A percentile compares a stretch with the other conserved stretches of the same genome.
phyloP scores from a whole-genome alignment of 2,888 invertebrate species.

The Tryphoninae sp. region DNA sequence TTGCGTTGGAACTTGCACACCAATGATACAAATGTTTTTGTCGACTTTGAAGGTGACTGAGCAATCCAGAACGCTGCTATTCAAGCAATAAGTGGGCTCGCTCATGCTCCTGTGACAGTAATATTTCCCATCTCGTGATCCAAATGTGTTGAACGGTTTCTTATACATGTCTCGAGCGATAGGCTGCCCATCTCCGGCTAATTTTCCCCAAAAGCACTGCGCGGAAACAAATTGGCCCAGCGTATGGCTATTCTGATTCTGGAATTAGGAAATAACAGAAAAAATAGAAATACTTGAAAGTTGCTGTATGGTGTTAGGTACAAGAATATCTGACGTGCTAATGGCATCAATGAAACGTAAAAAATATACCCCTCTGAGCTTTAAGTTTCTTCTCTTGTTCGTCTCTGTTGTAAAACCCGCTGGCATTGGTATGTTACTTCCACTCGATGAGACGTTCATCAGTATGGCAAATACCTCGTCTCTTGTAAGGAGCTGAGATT shows the following conservation, averaged over 20 bases:
- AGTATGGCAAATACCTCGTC: conserved; percentile 91
- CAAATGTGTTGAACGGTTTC: not conserved
- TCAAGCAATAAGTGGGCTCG: conserved; percentile 88
- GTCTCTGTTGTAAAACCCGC: conserved; percentile 85
- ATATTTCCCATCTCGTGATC: conserved; percentile 81
- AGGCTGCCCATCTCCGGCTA: too few relatives aligned
- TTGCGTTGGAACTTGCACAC: conserved; percentile 90
- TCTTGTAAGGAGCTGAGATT: conserved; percentile 88
- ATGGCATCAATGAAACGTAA: too few relatives aligned
- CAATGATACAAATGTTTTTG: conserved; percentile 89
- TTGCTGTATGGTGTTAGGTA: not conserved
- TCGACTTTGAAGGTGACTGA: conserved; percentile 91
- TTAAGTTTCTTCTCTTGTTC: conserved; percentile 30
- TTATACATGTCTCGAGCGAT: too few relatives aligned
- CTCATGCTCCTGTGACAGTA: conserved; percentile 87
- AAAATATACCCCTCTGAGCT: conserved; percentile 3
- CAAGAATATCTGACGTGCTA: not conserved
- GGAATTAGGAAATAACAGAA: not conserved
- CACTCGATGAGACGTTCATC: conserved; percentile 90
- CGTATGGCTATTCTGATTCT: conserved; percentile 2
- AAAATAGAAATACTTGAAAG: not conserved
- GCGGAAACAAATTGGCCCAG: too few relatives aligned
- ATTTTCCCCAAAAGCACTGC: too few relatives aligned
- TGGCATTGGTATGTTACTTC: conserved; percentile 88
- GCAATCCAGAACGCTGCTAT: conserved; percentile 89